These are phyloP conservation scores for Cheilosia pagana DNA, from an alignment of 2,888 invertebrate genomes.

Conservation along the genomic window DNA sequence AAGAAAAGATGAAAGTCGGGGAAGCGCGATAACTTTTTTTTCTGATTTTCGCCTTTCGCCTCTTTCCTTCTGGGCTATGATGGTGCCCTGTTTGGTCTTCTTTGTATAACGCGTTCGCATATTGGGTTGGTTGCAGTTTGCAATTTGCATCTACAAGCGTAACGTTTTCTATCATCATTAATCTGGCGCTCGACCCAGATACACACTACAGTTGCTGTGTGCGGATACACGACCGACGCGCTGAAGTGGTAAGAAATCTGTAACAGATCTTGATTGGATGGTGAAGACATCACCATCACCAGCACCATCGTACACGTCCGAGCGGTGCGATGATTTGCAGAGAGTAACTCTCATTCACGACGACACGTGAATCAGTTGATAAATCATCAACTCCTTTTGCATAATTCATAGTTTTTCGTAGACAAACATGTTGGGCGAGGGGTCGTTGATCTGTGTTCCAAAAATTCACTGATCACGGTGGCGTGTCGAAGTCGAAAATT, in stretches of 20 bases:
- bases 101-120: slow-evolving; percentile 9
- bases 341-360: slow-evolving; percentile 46
- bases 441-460: slow-evolving; percentile 46
- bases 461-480: slow-evolving; percentile 7
- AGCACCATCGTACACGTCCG: neutral
- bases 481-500: slow-evolving; percentile 2
- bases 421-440: slow-evolving; percentile 23
- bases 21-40: slow-evolving; percentile 53
- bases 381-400: too few relatives aligned
- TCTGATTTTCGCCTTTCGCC: neutral
- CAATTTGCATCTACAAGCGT: slow-evolving; percentile 70
- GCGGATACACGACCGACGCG: slow-evolving; percentile 4
- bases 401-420: slow-evolving; percentile 46
- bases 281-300: slow-evolving; percentile 26
- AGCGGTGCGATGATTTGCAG: slow-evolving; percentile 19
- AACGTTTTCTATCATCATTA: slow-evolving; percentile 67
- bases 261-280: slow-evolving; percentile 43
- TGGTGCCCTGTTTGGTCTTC: neutral
- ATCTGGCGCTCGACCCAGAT: slow-evolving; percentile 68
- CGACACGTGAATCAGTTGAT: slow-evolving; percentile 54
- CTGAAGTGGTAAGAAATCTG: slow-evolving; percentile 49
- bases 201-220: slow-evolving; percentile 27
- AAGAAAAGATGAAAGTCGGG: slow-evolving; percentile 51
- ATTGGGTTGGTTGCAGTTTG: slow-evolving; percentile 34
- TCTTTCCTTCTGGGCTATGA: neutral